These are phyloP conservation scores for Drosophila fungiperda DNA, from an alignment of 2,888 invertebrate species.

Conservation along the genomic window DNA sequence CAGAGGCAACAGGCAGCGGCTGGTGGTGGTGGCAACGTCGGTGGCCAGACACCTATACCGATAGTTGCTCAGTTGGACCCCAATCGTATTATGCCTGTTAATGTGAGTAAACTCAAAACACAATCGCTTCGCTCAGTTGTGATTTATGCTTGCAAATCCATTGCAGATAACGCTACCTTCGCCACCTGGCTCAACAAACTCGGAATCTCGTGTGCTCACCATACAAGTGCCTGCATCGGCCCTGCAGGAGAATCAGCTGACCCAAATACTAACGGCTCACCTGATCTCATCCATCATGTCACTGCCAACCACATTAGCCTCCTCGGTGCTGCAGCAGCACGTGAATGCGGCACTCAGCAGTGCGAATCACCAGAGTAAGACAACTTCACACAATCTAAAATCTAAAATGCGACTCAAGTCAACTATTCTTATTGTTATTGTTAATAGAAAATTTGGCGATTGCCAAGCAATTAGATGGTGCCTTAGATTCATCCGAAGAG, in stretches of 20 bases:
- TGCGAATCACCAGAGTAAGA: slow-evolving; percentile 85
- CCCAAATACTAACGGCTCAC: slow-evolving; percentile 92
- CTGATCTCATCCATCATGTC: slow-evolving; percentile 96
- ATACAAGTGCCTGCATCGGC: slow-evolving; percentile 96
- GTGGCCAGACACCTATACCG: slow-evolving; percentile 81
- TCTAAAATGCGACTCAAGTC: neutral
- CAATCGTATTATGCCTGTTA: slow-evolving; percentile 87
- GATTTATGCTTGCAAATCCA: neutral
- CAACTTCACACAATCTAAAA: neutral
- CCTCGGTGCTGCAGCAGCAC: slow-evolving; percentile 94
- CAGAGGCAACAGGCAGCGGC: slow-evolving; percentile 75
- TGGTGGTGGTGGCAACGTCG: slow-evolving; percentile 25
- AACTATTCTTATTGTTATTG: neutral
- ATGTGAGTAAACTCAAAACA: slow-evolving; percentile 78
- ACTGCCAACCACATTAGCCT: slow-evolving; percentile 92
- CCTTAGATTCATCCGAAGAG: slow-evolving; percentile 90
- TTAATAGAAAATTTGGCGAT: slow-evolving; percentile 81
- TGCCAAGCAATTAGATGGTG: slow-evolving; percentile 87
- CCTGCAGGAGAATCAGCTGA: slow-evolving; percentile 89
- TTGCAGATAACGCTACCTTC: slow-evolving; percentile 90
- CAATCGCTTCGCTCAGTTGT: too few relatives aligned
- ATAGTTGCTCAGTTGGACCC: slow-evolving; percentile 86
- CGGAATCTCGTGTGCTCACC: slow-evolving; percentile 90
- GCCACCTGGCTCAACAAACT: slow-evolving; percentile 90
- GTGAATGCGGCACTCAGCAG: slow-evolving; percentile 92